phyloP scores from a whole-genome alignment of 1,140 invertebrate species.

The Acromyrmex echinatior region DNA sequence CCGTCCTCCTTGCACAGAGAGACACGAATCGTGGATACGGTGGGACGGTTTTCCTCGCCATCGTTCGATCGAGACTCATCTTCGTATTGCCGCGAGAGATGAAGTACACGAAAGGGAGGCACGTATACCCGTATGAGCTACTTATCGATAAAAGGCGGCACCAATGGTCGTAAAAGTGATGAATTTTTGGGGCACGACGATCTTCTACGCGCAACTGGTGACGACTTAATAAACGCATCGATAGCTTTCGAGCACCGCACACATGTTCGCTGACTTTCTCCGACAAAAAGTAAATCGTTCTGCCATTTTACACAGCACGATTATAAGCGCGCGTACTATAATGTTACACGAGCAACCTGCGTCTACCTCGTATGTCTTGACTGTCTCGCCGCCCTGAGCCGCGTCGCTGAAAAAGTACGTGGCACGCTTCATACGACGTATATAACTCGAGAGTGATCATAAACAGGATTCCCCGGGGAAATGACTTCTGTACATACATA shows the following conservation, averaged over 20 bases:
- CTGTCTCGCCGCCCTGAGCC: slow-evolving; percentile 43
- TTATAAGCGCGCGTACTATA: not conserved
- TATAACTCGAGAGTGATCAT: slow-evolving; percentile 76
- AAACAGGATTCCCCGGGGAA: slow-evolving; percentile 75
- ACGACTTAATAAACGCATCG: slow-evolving; percentile 43
- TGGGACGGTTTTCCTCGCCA: slow-evolving; percentile 1
- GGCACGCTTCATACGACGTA: slow-evolving; percentile 67
- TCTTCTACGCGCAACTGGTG: slow-evolving; percentile 46
- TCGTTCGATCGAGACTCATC: slow-evolving; percentile 30
- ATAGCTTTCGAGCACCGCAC: slow-evolving; percentile 8
- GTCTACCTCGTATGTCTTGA: slow-evolving; percentile 54
- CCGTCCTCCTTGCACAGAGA: not conserved
- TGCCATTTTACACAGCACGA: not conserved
- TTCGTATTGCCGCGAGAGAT: slow-evolving; percentile 17
- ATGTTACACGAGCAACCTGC: slow-evolving; percentile 7
- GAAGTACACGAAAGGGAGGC: slow-evolving; percentile 49
- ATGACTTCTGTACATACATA: slow-evolving; percentile 68
- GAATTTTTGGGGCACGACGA: slow-evolving; percentile 38
- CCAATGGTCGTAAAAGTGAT: slow-evolving; percentile 53
- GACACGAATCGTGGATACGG: not conserved
- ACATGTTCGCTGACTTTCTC: too few relatives aligned
- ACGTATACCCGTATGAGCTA: slow-evolving; percentile 19
- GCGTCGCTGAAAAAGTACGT: slow-evolving; percentile 49
- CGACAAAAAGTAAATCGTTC: not conserved
- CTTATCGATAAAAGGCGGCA: slow-evolving; percentile 45